Percentiles rank a stretch among this genome's conserved stretches.
phyloP scores from a whole-genome alignment of 2,888 invertebrate species.

The Podotricha telesiphe region DNA sequence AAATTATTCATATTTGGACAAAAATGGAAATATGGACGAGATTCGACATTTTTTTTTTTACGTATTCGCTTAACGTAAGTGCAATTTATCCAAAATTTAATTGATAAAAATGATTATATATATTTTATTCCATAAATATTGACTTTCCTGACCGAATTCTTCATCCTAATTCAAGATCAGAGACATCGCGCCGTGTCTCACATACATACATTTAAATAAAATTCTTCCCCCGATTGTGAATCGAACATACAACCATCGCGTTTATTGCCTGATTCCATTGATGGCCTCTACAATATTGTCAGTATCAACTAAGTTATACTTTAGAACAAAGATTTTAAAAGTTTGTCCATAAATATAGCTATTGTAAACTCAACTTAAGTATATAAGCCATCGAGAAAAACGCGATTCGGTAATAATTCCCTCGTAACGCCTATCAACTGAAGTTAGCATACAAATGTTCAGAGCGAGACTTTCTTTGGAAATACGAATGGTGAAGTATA shows the following conservation, averaged over 20 bases:
- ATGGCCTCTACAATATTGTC: not conserved
- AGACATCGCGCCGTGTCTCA: no score
- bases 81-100: no score
- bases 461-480: not conserved
- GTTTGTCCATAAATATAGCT: not conserved
- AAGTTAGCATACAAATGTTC: constrained; percentile 25
- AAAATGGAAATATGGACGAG: no score
- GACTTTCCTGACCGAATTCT: no score
- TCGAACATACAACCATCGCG: not conserved
- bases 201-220: no score
- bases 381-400: constrained; percentile 13
- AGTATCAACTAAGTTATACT: not conserved
- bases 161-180: no score
- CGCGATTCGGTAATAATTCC: constrained; percentile 10
- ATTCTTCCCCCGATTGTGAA: no score
- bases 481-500: constrained; percentile 11
- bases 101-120: no score
- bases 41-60: no score
- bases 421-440: constrained; percentile 10
- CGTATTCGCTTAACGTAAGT: no score
- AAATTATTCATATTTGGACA: no score
- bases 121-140: no score
- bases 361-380: constrained; percentile 8
- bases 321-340: constrained; percentile 5
- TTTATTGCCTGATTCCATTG: not conserved